These are phyloP conservation scores for Phaetusa simplex DNA, from an alignment of 2,113 vertebrate genomes.

Conservation along the genomic window DNA sequence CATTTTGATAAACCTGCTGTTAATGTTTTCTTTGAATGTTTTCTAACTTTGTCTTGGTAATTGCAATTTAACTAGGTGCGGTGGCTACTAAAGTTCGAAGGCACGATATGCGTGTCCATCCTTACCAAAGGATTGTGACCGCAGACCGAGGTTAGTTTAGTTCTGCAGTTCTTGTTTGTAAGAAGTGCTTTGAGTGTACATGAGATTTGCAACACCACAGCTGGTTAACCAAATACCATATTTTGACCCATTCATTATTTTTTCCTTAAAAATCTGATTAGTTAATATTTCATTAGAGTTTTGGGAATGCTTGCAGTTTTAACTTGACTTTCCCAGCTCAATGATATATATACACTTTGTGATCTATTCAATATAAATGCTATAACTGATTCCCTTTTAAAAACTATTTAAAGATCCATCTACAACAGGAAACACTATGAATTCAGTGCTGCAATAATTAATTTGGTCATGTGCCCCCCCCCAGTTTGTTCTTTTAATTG, in stretches of 20 bases:
- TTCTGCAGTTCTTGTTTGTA: conserved; percentile 86
- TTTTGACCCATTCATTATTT: conserved; percentile 33
- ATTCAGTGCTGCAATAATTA: conserved; percentile 59
- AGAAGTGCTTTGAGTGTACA: conserved; percentile 77
- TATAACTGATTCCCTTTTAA: conserved; percentile 23
- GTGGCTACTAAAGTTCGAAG: conserved; percentile 99
- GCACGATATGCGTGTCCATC: conserved; percentile 99
- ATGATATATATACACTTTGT: conserved; percentile 45
- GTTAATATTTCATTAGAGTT: conserved; percentile 13
- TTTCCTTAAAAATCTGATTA: conserved; percentile 1
- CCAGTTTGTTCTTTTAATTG: conserved; percentile 55
- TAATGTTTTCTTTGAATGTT: conserved; percentile 83
- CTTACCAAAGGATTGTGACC: conserved; percentile 99
- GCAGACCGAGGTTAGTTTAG: conserved; percentile 99
- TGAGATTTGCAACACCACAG: conserved; percentile 82
- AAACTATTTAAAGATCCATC: conserved; percentile 26
- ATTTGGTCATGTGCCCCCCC: not conserved
- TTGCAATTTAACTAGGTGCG: conserved; percentile 99
- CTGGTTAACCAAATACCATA: conserved; percentile 67
- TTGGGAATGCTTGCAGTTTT: not conserved
- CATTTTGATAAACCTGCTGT: conserved; percentile 91
- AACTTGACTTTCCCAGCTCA: conserved; percentile 48
- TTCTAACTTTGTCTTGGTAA: conserved; percentile 97
- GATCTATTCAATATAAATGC: conserved; percentile 38
- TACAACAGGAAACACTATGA: conserved; percentile 51